Conservation (phyloP, 2,888 invertebrate species). For the Vanessa cardui region DNA sequence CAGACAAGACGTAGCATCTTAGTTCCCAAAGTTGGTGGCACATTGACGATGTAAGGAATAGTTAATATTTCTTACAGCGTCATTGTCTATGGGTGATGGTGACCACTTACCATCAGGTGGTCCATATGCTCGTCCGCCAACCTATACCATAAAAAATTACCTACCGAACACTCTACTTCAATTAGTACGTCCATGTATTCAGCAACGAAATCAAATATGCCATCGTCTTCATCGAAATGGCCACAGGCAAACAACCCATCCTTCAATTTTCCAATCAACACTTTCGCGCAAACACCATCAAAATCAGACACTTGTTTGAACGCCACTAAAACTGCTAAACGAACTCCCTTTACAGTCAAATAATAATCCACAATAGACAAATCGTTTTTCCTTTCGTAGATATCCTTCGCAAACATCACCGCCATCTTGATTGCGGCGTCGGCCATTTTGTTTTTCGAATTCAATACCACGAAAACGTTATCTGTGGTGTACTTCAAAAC, state of each 20-base stretch:
- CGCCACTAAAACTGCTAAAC: conserved; percentile 17
- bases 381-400: conserved; percentile 31
- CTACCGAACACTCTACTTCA: not conserved
- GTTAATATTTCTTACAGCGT: too few relatives aligned
- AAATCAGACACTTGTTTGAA: conserved; percentile 9
- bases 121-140: too few relatives aligned
- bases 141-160: too few relatives aligned
- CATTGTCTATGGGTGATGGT: too few relatives aligned
- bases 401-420: conserved; percentile 41
- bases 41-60: too few relatives aligned
- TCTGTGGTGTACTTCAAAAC: conserved; percentile 35
- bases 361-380: conserved; percentile 8
- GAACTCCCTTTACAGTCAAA: conserved; percentile 2
- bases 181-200: conserved; percentile 6
- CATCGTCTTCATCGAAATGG: conserved; percentile 1
- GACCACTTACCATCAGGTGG: too few relatives aligned
- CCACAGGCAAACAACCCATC: too few relatives aligned
- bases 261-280: not conserved
- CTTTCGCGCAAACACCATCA: not conserved
- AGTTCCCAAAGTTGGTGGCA: too few relatives aligned
- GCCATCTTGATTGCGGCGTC: conserved; percentile 32
- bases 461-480: conserved; percentile 37
- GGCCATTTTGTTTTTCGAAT: conserved; percentile 30
- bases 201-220: conserved; percentile 13
- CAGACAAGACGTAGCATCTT: too few relatives aligned